phyloP scores from a whole-genome alignment of 92 coral and sea anemone species.

The Epizoanthus ramosus region DNA sequence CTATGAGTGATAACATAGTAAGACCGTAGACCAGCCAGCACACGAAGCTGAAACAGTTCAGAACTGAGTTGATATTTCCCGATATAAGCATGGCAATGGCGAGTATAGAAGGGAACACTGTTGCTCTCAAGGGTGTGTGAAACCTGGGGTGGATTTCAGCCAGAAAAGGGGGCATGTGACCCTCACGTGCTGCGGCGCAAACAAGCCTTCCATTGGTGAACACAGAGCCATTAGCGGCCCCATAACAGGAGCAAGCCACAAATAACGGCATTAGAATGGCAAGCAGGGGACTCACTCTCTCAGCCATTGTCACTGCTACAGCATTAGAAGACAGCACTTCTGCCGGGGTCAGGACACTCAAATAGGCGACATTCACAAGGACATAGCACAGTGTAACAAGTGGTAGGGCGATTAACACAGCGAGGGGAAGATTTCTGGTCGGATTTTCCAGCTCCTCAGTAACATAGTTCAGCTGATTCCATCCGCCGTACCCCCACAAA shows the following conservation, averaged over 20 bases:
- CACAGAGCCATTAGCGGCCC: slow-evolving; percentile 79
- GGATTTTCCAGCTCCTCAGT: slow-evolving; percentile 77
- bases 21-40: too few species aligned
- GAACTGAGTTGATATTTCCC: too few species aligned
- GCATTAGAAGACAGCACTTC: slow-evolving; percentile 70
- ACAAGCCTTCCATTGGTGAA: slow-evolving; percentile 78
- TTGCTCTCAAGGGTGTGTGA: too few species aligned
- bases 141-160: slow-evolving; percentile 33
- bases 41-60: too few species aligned
- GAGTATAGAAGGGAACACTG: too few species aligned
- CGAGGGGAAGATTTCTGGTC: slow-evolving; percentile 67
- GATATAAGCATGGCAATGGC: too few species aligned
- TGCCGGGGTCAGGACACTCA: slow-evolving; percentile 68
- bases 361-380: slow-evolving; percentile 68
- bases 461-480: slow-evolving; percentile 77
- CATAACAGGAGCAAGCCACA: slow-evolving; percentile 82
- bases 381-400: slow-evolving; percentile 73
- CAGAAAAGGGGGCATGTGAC: slow-evolving; percentile 73
- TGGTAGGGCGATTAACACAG: slow-evolving; percentile 66
- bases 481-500: slow-evolving; percentile 80
- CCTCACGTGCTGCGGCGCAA: slow-evolving; percentile 73
- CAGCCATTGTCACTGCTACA: slow-evolving; percentile 76
- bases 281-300: slow-evolving; percentile 63
- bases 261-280: slow-evolving; percentile 66
- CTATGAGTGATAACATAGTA: not conserved